A percentile compares a stretch with the other conserved stretches of the same genome.
These are phyloP conservation scores for Scolopax rusticola DNA, from an alignment of 2,797 vertebrate species.

Conservation along the genomic window DNA sequence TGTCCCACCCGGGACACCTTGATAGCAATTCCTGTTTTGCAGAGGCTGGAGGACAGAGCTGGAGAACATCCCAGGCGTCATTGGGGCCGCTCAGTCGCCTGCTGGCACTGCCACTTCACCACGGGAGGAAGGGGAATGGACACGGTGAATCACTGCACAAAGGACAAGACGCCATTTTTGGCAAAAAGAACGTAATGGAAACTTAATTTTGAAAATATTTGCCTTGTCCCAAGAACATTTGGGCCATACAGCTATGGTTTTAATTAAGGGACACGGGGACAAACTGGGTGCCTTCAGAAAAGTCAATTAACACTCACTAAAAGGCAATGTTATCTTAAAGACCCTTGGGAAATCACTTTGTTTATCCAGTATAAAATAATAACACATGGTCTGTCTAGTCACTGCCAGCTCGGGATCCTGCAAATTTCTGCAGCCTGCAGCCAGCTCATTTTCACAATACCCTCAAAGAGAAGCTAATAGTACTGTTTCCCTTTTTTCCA, in stretches of 20 bases:
- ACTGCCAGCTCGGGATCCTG: conserved; percentile 4
- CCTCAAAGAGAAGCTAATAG: not conserved
- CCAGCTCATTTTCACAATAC: not conserved
- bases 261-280: not conserved
- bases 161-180: not conserved
- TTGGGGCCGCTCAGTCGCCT: accelerated
- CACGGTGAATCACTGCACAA: not conserved
- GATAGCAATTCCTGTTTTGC: not conserved
- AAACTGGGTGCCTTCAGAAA: not conserved
- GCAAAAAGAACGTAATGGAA: not conserved
- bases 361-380: conserved; percentile 16
- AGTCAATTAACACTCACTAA: not conserved
- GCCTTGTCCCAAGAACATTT: not conserved
- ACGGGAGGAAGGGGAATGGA: not conserved
- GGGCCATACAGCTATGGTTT: not conserved
- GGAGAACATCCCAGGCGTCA: not conserved
- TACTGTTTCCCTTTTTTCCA: not conserved
- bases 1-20: not conserved
- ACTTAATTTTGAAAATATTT: not conserved
- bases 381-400: not conserved
- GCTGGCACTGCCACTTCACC: not conserved
- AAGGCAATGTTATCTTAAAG: not conserved
- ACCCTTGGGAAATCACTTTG: conserved; percentile 1
- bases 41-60: not conserved
- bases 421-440: not conserved